Evolutionary conservation across 1,140 invertebrate species (phyloP).

Genomic region (Anoplolepis gracilipes): DNA sequence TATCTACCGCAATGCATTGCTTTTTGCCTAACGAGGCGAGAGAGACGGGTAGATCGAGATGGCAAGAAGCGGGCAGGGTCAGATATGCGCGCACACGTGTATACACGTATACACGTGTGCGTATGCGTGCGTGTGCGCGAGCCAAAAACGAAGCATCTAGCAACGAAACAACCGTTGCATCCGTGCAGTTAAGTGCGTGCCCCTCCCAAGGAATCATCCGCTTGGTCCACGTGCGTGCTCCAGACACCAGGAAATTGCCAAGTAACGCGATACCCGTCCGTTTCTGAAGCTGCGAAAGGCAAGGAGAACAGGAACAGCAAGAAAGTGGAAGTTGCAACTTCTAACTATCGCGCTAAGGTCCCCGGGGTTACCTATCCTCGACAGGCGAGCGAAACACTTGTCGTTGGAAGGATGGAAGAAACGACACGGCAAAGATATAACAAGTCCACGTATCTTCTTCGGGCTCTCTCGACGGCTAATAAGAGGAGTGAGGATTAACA

Average conservation of each 20-base stretch:
- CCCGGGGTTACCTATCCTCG: constrained; percentile 48
- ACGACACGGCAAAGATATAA: constrained; percentile 13
- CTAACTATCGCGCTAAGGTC: constrained; percentile 55
- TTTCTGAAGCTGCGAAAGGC: constrained; percentile 58
- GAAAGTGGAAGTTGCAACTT: constrained; percentile 41
- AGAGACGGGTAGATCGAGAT: constrained; percentile 38
- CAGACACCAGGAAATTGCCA: constrained; percentile 69
- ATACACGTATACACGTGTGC: no score
- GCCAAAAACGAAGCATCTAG: constrained; percentile 52
- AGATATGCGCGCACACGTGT: not conserved
- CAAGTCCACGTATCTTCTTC: not conserved
- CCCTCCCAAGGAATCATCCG: constrained; percentile 61
- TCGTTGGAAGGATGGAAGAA: constrained; percentile 34
- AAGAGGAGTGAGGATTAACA: not conserved
- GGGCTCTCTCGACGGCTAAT: not conserved
- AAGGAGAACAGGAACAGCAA: constrained; percentile 31
- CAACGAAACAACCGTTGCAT: constrained; percentile 62
- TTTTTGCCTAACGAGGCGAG: constrained; percentile 55
- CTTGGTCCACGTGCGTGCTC: constrained; percentile 71
- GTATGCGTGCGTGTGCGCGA: not conserved
- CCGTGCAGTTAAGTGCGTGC: constrained; percentile 57
- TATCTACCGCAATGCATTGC: constrained; percentile 34
- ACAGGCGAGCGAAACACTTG: constrained; percentile 49
- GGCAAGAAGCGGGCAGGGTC: not conserved
- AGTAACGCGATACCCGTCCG: constrained; percentile 62